Evolutionary conservation across 1,140 invertebrate species (phyloP), one percentile per base, ranked within the genome.

Genomic region (Hormaphis cornu): DNA sequence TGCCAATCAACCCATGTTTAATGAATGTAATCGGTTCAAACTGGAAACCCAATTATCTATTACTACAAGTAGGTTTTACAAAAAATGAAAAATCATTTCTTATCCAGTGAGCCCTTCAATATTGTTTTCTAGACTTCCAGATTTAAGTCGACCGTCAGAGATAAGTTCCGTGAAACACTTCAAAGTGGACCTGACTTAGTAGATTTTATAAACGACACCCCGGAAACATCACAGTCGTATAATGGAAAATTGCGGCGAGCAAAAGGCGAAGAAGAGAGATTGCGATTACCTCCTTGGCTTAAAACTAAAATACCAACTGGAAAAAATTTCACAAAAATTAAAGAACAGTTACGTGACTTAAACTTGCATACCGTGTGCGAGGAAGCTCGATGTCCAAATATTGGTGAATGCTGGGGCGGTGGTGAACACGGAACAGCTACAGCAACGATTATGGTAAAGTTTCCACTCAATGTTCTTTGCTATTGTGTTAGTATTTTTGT

Each of bases 361-460:
- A 97, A 96, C 74, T 81, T 99, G 10, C 90, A 93, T 74, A 99
- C 97, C 3, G 97, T 99, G 1, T 99, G 97, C 79, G 95, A 99
- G 78, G 97, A 99, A 81, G 97, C 97, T 0, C 83, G 93, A 72
- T 99, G 97, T 83, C 97, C 97, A 1, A 99, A 99, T 80, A 98
- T 99, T 74, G 95, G 95, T 22, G 95, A 98, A 81, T 99, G 97
- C 80, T 99, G 97, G 97, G 95, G 95, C 72, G 96, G 90, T n/a
- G 90, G 90, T 59, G 84, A 87, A 74, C 85, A 92, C 80, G 87
- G 88, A 28, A 91, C 89, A 14, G 88, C 91, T 33, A 95, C 91
- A 69, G 90, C 91, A 53, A 94, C 91, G 52, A 93, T 93, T 72
- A 94, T 94, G 91, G 89, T 92, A 80, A 75, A 74, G 70, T 74